Evolutionary conservation across 2,888 invertebrate genomes (phyloP).

Genomic region (Lissocephala sabroskyi): DNA sequence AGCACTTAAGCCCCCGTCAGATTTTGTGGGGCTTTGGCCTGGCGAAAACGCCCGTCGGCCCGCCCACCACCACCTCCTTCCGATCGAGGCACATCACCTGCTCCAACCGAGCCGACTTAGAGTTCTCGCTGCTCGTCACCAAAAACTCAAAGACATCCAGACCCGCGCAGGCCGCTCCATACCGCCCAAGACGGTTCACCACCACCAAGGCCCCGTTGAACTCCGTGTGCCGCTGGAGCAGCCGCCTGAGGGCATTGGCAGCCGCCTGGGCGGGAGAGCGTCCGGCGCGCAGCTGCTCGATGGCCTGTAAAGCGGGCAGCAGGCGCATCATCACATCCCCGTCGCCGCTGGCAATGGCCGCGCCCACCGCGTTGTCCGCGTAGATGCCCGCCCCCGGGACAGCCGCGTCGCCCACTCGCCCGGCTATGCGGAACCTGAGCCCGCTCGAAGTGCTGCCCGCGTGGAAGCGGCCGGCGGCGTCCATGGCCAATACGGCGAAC

Average conservation of each 20-base stretch:
- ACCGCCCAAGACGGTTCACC: constrained; percentile 80
- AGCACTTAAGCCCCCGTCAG: too few relatives aligned
- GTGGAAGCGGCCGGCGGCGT: constrained; percentile 81
- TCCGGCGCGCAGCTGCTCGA: constrained; percentile 90
- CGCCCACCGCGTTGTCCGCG: constrained; percentile 88
- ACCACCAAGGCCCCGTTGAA: constrained; percentile 90
- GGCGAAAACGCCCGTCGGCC: constrained; percentile 4
- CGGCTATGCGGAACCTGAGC: constrained; percentile 91
- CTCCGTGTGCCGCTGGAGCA: constrained; percentile 81
- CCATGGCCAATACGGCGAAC: constrained; percentile 93
- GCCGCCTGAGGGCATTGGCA: constrained; percentile 79
- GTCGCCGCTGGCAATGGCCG: constrained; percentile 90
- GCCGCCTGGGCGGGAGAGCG: constrained; percentile 82
- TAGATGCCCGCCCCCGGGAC: constrained; percentile 95
- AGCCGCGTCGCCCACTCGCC: constrained; percentile 72
- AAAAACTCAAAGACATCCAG: constrained; percentile 77
- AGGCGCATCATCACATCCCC: constrained; percentile 98
- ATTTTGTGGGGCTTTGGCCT: neutral
- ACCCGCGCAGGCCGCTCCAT: constrained; percentile 89
- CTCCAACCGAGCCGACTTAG: constrained; percentile 12
- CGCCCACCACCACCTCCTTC: constrained; percentile 6
- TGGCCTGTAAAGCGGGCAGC: constrained; percentile 90
- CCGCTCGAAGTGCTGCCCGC: constrained; percentile 97
- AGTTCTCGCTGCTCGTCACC: constrained; percentile 47
- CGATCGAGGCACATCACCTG: constrained; percentile 10